Conservation (phyloP, 2,888 invertebrate genomes). For the Drosophila engyochracea region DNA sequence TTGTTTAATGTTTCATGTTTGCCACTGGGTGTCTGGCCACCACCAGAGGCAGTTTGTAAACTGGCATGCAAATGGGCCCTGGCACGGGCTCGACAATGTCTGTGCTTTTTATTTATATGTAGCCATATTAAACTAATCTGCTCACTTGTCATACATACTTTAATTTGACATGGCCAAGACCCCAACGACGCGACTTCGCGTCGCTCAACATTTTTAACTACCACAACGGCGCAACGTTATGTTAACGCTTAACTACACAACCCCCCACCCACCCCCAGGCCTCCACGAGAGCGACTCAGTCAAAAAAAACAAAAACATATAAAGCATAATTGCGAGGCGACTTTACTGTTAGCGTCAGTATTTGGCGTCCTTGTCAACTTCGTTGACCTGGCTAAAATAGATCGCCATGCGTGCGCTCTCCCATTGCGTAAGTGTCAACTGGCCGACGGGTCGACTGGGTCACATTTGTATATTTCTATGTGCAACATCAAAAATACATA, state of each 20-base stretch:
- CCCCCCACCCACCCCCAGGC: not conserved
- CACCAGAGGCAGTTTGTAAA: slow-evolving; percentile 19
- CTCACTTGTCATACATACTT: slow-evolving; percentile 31
- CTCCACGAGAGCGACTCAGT: not conserved
- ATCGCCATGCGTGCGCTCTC: slow-evolving; percentile 27
- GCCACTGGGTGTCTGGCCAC: slow-evolving; percentile 27
- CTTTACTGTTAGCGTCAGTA: slow-evolving; percentile 18
- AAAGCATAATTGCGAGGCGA: slow-evolving; percentile 29
- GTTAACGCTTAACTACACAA: slow-evolving; percentile 13
- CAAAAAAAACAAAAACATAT: slow-evolving; percentile 6
- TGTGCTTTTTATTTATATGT: slow-evolving; percentile 16
- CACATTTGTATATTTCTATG: not conserved
- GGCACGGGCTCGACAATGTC: slow-evolving; percentile 13
- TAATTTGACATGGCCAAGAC: slow-evolving; percentile 57
- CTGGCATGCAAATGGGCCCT: slow-evolving; percentile 38
- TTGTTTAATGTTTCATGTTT: slow-evolving; percentile 9
- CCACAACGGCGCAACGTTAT: slow-evolving; percentile 33
- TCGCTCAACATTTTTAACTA: slow-evolving; percentile 28
- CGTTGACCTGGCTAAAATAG: slow-evolving; percentile 27
- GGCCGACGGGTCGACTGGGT: slow-evolving; percentile 13
- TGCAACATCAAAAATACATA: slow-evolving; percentile 4
- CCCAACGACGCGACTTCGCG: slow-evolving; percentile 32
- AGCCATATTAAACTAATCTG: slow-evolving; percentile 31
- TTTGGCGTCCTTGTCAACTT: slow-evolving; percentile 30
- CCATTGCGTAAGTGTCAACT: slow-evolving; percentile 35